Percentiles rank a stretch among this genome's conserved stretches.
phyloP scores from a whole-genome alignment of 2,888 invertebrate species.

The Lasioglossum lativentre region DNA sequence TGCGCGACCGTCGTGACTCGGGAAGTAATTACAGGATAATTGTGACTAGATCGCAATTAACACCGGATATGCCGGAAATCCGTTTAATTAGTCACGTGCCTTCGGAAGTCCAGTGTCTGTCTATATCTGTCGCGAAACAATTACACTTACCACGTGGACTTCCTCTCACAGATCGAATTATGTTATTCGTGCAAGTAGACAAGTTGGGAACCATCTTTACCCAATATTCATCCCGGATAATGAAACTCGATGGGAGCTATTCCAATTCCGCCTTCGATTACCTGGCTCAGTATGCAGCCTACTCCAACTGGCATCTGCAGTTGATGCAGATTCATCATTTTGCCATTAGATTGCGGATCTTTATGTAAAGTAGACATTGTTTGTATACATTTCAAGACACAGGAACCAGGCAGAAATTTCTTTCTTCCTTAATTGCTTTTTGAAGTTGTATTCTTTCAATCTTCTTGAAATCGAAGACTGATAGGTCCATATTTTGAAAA shows the following conservation, averaged over 20 bases:
- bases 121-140: background rate
- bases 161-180: background rate
- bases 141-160: background rate
- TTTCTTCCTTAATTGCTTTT: background rate
- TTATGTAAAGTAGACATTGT: background rate
- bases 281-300: background rate
- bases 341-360: background rate
- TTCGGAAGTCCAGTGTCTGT: background rate
- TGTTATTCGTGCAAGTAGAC: background rate
- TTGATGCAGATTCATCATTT: background rate
- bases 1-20: slow-evolving; percentile 4
- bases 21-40: slow-evolving; percentile 43
- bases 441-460: no score
- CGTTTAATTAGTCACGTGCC: slow-evolving; percentile 31
- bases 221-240: background rate
- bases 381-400: background rate
- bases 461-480: no score
- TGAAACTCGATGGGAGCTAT: background rate
- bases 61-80: slow-evolving; percentile 29
- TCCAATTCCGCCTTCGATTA: background rate
- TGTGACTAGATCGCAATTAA: slow-evolving; percentile 31
- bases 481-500: no score
- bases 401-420: background rate
- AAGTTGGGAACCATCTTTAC: background rate
- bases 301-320: background rate